Conservation (phyloP, 2,113 vertebrate species). For the Sisor rabdophorus region DNA sequence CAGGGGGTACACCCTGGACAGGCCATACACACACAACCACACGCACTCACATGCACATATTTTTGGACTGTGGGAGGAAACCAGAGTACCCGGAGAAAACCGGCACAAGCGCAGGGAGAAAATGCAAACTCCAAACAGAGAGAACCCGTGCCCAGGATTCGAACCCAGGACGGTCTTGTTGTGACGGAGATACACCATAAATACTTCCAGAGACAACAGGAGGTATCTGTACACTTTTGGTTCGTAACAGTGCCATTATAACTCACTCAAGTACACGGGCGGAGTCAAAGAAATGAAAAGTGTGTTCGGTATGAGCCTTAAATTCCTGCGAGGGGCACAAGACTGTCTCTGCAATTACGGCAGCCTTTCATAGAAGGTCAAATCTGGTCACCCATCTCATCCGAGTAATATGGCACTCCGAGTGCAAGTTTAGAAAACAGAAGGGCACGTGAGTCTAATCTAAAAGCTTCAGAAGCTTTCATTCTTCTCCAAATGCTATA, state of each 20-base stretch:
- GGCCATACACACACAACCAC: no score
- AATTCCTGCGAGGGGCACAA: neutral
- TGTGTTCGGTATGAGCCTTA: neutral
- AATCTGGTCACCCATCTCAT: neutral
- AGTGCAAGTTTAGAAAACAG: neutral
- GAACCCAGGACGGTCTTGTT: no score
- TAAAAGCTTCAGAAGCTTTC: neutral
- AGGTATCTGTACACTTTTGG: neutral
- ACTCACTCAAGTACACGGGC: neutral
- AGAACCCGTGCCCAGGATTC: no score
- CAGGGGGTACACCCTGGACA: no score
- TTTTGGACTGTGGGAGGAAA: no score
- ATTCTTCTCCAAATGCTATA: neutral
- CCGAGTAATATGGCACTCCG: slow-evolving; percentile 1
- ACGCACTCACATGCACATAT: no score
- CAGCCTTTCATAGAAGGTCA: neutral
- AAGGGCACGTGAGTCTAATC: neutral
- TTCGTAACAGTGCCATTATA: neutral
- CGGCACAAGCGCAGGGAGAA: no score
- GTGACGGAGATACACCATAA: neutral
- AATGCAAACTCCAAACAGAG: no score
- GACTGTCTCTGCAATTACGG: neutral
- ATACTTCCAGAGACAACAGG: neutral
- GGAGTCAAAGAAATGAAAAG: neutral
- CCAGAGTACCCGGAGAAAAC: no score